Percentiles rank a stretch among this genome's conserved stretches.
These are phyloP conservation scores for Pangasius mekongensis DNA, from an alignment of 2,797 vertebrate genomes.

Conservation along the genomic window DNA sequence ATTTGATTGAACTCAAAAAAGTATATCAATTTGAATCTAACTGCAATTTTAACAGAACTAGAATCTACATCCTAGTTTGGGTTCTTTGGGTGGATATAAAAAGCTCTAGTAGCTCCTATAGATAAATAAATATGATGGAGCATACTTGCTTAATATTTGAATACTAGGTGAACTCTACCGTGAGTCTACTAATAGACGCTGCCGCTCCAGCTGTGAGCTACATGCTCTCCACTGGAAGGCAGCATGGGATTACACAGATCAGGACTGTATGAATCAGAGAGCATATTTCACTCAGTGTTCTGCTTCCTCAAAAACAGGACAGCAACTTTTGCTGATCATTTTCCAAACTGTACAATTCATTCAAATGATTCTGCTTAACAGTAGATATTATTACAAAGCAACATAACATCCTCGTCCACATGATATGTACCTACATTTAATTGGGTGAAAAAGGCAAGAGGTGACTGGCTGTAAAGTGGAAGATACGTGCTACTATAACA, in stretches of 20 bases:
- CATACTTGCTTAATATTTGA: background rate
- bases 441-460: background rate
- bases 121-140: background rate
- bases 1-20: background rate
- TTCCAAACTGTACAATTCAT: background rate
- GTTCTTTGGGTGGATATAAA: background rate
- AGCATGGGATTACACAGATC: background rate
- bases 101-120: background rate
- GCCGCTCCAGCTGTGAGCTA: background rate
- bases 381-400: background rate
- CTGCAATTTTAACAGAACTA: background rate
- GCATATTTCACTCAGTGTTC: background rate
- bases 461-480: background rate
- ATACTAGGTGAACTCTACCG: background rate
- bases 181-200: background rate
- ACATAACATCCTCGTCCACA: background rate
- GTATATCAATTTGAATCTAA: background rate
- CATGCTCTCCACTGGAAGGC: conserved; percentile 33
- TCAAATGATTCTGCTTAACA: background rate
- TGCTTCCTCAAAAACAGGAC: background rate
- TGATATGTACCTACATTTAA: background rate
- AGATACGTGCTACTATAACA: background rate
- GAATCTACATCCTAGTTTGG: too few species aligned
- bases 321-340: background rate
- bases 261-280: background rate